Base-by-base conservation (phyloP, 1,140 invertebrate genomes). In the Apis florea region DNA sequence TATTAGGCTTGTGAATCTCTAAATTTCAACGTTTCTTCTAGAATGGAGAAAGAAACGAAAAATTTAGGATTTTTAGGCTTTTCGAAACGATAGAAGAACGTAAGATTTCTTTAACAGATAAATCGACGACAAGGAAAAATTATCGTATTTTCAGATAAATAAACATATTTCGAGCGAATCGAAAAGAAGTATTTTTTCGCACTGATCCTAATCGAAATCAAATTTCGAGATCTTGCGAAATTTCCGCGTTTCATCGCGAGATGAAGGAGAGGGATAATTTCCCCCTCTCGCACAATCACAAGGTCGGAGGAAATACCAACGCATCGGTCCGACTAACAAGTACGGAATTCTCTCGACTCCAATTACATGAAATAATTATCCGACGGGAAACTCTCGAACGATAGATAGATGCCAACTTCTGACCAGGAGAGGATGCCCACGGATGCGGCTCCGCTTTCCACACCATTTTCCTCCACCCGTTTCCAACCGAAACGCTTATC, bases 281-380 rank as follows among this genome's bases (percentile, higher is more conserved):
- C 31, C 4, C 31, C 4, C 31, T 6, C 31, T 40, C 31, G 8
- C 59, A 49, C 31, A 64, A 75, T 63, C 24, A 8, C 11, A 64
- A 24, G n/a, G n/a, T n/a, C 47, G n/a, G 40, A 24, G 59, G n/a
- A 51, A 74, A 74, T 73, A 73, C 49, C 31, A 12, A 15, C 59
- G 8, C 21, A 15, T 9, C 51, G 10, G 19, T n/a, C 6, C 17
- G 24, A 56, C 51, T 53, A 77, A 24, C 31, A 67, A 67, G 21
- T 67, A 77, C n/a, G 72, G 51, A 47, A 74, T 67, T 56, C 74
- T 5, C 63, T 54, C 13, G 54, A 67, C 49, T 77, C 59, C 74
- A 56, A 64, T 77, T 77, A 56, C 74, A 56, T 26, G 63, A 77
- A 61, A 75, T 75, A 67, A 77, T 77, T 67, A 77, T 77, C 63